phyloP scores from a whole-genome alignment of 2,888 invertebrate genomes.

The Hemicrepidius hirtus region DNA sequence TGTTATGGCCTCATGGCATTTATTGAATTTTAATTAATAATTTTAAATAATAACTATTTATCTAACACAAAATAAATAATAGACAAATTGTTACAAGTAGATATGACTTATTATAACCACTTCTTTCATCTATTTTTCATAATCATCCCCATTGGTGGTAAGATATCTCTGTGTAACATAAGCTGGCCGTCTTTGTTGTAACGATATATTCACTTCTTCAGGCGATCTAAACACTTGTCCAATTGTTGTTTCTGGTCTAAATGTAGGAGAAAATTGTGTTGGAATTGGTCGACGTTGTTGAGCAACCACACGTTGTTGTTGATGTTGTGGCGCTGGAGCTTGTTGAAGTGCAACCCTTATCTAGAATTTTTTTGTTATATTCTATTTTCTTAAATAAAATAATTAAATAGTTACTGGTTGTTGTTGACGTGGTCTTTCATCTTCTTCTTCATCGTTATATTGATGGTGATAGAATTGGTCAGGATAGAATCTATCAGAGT shows the following conservation, averaged over 20 bases:
- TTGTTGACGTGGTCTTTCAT: slow-evolving; percentile 68
- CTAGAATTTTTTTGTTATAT: slow-evolving; percentile 22
- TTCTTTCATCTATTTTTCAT: slow-evolving; percentile 14
- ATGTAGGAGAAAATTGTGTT: slow-evolving; percentile 67
- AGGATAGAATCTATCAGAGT: slow-evolving; percentile 90
- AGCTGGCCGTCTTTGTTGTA: slow-evolving; percentile 88
- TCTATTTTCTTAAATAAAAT: background rate
- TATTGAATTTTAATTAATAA: slow-evolving; percentile 3
- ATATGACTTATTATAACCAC: slow-evolving; percentile 14
- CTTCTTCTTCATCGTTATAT: slow-evolving; percentile 73
- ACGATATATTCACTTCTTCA: slow-evolving; percentile 90
- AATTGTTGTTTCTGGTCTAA: slow-evolving; percentile 72
- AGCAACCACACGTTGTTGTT: slow-evolving; percentile 11
- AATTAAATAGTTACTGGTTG: slow-evolving; percentile 64
- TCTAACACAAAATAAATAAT: slow-evolving; percentile 21
- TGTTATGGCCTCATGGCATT: background rate
- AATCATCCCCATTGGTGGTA: slow-evolving; percentile 30
- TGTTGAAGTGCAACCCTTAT: slow-evolving; percentile 32
- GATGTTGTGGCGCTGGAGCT: slow-evolving; percentile 19
- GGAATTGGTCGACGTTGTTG: slow-evolving; percentile 62
- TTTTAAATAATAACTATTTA: slow-evolving; percentile 15
- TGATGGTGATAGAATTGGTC: slow-evolving; percentile 82
- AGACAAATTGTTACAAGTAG: slow-evolving; percentile 15
- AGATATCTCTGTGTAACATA: slow-evolving; percentile 63
- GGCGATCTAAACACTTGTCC: slow-evolving; percentile 89